A percentile compares a stretch with the other conserved stretches of the same genome.
Conservation (phyloP, 2,113 vertebrate genomes). For the Micronycteris hirsuta region DNA sequence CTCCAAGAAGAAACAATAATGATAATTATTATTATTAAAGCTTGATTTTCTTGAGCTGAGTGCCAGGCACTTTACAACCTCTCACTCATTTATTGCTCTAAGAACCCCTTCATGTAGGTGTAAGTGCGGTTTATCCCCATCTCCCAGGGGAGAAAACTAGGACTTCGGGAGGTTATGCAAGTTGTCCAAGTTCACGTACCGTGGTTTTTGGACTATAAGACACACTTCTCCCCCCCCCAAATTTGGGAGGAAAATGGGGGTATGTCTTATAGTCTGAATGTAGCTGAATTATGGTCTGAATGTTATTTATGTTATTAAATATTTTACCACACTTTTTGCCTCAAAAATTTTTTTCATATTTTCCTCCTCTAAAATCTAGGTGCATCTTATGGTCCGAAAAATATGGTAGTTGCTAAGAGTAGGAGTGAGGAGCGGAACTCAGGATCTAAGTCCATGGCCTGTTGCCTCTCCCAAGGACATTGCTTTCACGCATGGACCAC, state of each 20-base stretch:
- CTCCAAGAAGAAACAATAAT: background rate
- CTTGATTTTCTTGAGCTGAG: background rate
- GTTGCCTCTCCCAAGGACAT: background rate
- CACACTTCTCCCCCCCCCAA: too few species aligned
- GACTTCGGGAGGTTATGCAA: background rate
- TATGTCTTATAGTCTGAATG: too few species aligned
- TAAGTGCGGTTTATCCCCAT: background rate
- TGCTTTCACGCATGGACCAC: background rate
- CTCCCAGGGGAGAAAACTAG: background rate
- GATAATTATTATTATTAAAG: background rate
- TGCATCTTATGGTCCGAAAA: too few species aligned
- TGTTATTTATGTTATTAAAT: too few species aligned
- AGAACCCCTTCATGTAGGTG: background rate
- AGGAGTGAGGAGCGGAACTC: background rate
- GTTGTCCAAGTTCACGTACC: background rate
- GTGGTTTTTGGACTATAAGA: too few species aligned
- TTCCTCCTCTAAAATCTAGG: too few species aligned
- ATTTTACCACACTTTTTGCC: too few species aligned
- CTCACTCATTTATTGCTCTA: background rate
- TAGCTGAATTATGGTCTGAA: too few species aligned
- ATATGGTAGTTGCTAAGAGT: background rate
- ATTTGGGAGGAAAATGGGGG: too few species aligned
- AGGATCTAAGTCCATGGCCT: background rate
- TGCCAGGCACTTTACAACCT: background rate
- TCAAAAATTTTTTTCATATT: too few species aligned